These are phyloP conservation scores for Bicyclus anynana DNA, from an alignment of 1,140 invertebrate genomes.

Conservation along the genomic window DNA sequence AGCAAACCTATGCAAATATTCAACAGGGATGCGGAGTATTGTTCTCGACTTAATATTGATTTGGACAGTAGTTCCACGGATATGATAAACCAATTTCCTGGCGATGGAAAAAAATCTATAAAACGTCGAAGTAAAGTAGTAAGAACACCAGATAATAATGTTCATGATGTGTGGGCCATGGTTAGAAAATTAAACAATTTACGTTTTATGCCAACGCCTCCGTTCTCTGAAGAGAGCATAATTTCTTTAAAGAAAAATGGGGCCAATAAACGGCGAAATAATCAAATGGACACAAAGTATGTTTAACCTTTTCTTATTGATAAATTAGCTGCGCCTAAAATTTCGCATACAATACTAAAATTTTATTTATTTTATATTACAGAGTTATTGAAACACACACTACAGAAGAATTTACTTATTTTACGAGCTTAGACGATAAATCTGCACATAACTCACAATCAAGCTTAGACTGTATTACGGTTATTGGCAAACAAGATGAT, in stretches of 20 bases:
- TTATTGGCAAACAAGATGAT: constrained; percentile 52
- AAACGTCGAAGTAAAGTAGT: constrained; percentile 23
- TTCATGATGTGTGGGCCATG: constrained; percentile 57
- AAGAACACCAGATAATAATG: constrained; percentile 24
- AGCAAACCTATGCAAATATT: constrained; percentile 41
- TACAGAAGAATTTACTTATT: constrained; percentile 58
- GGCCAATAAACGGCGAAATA: constrained; percentile 23
- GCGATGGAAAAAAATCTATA: constrained; percentile 30
- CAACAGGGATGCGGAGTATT: constrained; percentile 46
- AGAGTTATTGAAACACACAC: constrained; percentile 58
- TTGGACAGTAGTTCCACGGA: constrained; percentile 52
- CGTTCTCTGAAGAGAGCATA: constrained; percentile 45
- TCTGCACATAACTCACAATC: constrained; percentile 42
- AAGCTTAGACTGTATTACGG: constrained; percentile 57
- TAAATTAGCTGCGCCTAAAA: no score
- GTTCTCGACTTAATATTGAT: constrained; percentile 41
- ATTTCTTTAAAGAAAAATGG: constrained; percentile 33
- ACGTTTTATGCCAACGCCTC: constrained; percentile 50
- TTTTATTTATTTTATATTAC: constrained; percentile 24
- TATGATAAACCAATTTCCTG: constrained; percentile 38
- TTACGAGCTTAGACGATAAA: constrained; percentile 46
- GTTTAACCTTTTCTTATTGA: no score
- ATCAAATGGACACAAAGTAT: constrained; percentile 43
- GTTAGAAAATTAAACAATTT: constrained; percentile 57
- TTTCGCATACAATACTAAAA: no score